phyloP scores from a whole-genome alignment of 2,113 vertebrate species.

The Ophiodon elongatus region DNA sequence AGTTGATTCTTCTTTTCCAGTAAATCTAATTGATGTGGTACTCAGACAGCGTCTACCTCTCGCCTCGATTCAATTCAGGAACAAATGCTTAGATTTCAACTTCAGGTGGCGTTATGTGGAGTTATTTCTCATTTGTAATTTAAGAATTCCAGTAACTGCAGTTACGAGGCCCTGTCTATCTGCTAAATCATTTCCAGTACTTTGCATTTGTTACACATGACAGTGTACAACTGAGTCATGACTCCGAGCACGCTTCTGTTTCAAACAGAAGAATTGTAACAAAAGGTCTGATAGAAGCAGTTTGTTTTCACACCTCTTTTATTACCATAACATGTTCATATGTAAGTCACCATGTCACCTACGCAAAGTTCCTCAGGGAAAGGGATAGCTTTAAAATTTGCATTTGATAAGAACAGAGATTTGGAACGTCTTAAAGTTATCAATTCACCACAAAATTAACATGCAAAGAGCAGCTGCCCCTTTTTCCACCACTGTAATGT shows the following conservation, averaged over 20 bases:
- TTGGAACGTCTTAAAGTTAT: not conserved
- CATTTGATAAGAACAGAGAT: not conserved
- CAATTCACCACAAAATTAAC: not conserved
- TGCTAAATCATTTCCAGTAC: slow-evolving; percentile 13
- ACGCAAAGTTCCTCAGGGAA: rapidly evolving
- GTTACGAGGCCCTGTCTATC: not conserved
- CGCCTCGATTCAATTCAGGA: slow-evolving; percentile 34
- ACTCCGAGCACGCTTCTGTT: not conserved
- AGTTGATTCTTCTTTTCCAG: slow-evolving; percentile 46
- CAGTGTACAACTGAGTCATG: not conserved
- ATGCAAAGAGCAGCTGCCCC: not conserved
- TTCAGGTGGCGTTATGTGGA: not conserved
- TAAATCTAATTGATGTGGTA: slow-evolving; percentile 51
- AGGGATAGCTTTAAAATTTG: not conserved
- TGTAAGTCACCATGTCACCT: slow-evolving; percentile 32
- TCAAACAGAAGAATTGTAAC: not conserved
- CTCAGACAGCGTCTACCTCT: slow-evolving; percentile 26
- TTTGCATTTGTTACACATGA: not conserved
- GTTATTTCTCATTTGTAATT: slow-evolving; percentile 16
- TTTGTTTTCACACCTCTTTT: not conserved
- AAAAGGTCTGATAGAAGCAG: not conserved
- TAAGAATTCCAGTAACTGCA: slow-evolving; percentile 32
- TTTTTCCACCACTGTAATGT: not conserved
- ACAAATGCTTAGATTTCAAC: slow-evolving; percentile 14
- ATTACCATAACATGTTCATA: not conserved